These are phyloP conservation scores for Chaetura pelagica DNA, from an alignment of 2,113 vertebrate species.

Conservation along the genomic window DNA sequence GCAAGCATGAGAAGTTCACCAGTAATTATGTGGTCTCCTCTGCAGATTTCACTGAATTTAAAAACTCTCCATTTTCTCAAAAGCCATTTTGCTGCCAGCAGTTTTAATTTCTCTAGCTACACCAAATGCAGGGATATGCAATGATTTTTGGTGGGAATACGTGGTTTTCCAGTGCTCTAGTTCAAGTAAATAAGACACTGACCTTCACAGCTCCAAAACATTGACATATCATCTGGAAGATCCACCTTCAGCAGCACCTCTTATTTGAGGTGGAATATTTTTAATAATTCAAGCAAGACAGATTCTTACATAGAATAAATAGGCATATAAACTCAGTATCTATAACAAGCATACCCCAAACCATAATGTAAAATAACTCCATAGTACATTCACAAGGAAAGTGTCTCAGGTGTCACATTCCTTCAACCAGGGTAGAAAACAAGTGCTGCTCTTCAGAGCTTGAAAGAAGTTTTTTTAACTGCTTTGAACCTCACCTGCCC, in stretches of 20 bases:
- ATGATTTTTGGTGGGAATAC: not conserved
- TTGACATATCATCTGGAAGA: not conserved
- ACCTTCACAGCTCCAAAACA: not conserved
- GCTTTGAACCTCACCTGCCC: not conserved
- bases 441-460: not conserved
- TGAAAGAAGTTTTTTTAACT: not conserved
- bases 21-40: not conserved
- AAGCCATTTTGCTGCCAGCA: not conserved
- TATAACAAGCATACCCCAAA: not conserved
- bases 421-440: not conserved
- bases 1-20: not conserved
- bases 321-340: rapidly evolving
- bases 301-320: not conserved
- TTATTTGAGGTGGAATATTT: not conserved
- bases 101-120: not conserved
- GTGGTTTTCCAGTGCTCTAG: rapidly evolving
- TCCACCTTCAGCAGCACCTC: not conserved
- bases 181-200: not conserved
- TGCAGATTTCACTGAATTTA: not conserved
- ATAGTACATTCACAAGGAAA: not conserved
- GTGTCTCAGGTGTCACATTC: rapidly evolving
- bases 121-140: not conserved
- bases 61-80: not conserved
- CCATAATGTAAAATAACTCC: not conserved
- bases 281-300: not conserved